phyloP scores from a whole-genome alignment of 2,888 invertebrate species.

The Anthophora plumipes region DNA sequence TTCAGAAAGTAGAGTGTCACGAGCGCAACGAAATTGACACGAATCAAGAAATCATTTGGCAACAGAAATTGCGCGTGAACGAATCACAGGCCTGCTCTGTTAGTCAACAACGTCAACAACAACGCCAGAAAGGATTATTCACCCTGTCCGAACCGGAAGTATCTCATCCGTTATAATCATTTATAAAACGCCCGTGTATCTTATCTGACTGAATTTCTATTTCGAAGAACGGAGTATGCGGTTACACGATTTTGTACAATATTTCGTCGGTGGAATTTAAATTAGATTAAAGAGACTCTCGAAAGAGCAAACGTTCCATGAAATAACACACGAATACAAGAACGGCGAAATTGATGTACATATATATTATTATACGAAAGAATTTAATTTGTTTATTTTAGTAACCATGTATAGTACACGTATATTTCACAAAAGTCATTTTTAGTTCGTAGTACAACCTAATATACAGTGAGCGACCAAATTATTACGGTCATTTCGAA shows the following conservation, averaged over 20 bases:
- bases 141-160: neutral
- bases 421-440: too few relatives aligned
- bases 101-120: conserved; percentile 22
- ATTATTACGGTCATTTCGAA: too few relatives aligned
- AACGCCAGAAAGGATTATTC: conserved; percentile 12
- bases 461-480: too few relatives aligned
- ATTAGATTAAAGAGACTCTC: too few relatives aligned
- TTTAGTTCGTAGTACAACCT: too few relatives aligned
- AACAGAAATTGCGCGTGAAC: neutral
- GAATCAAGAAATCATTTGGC: conserved; percentile 11
- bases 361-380: too few relatives aligned
- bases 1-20: neutral
- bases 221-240: neutral
- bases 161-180: conserved; percentile 9
- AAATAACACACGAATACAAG: too few relatives aligned
- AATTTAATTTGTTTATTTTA: too few relatives aligned
- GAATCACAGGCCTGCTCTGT: neutral
- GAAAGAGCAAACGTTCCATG: too few relatives aligned
- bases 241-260: too few relatives aligned
- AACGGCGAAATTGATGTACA: too few relatives aligned
- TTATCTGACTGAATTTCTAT: neutral
- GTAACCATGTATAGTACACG: too few relatives aligned
- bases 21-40: conserved; percentile 34
- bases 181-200: neutral
- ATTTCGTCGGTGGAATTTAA: neutral